These are phyloP conservation scores for Campaea margaritaria DNA, from an alignment of 2,888 invertebrate species.

Conservation along the genomic window DNA sequence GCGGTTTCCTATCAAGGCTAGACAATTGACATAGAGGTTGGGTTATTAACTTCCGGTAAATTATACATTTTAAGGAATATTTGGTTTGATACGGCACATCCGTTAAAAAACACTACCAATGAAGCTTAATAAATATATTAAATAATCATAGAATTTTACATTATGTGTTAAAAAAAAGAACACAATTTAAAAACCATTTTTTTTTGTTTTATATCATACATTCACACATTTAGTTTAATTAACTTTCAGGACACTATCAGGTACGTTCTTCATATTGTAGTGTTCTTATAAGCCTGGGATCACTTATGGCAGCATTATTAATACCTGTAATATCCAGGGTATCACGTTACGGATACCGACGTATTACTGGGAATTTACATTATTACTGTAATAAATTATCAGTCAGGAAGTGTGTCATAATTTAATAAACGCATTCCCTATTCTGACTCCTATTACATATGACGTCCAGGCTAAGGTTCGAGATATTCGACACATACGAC, in stretches of 20 bases:
- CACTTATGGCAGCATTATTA: constrained; percentile 29
- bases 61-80: too few relatives aligned
- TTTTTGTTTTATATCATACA: not conserved
- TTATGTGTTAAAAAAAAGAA: too few relatives aligned
- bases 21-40: too few relatives aligned
- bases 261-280: constrained; percentile 6
- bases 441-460: not conserved
- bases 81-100: too few relatives aligned
- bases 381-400: constrained; percentile 33
- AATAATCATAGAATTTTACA: too few relatives aligned
- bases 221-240: not conserved
- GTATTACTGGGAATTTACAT: constrained; percentile 31
- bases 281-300: constrained; percentile 20
- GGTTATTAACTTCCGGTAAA: too few relatives aligned
- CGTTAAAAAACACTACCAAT: too few relatives aligned
- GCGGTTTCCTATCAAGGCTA: too few relatives aligned
- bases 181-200: too few relatives aligned
- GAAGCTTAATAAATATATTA: too few relatives aligned
- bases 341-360: constrained; percentile 27
- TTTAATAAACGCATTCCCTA: not conserved
- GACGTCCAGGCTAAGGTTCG: not conserved
- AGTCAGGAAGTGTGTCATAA: not conserved
- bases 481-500: not conserved
- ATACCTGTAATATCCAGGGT: constrained; percentile 33
- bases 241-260: constrained; percentile 1